Percentiles rank a stretch among this genome's conserved stretches.
phyloP scores from a whole-genome alignment of 2,113 vertebrate genomes.

The Sitta europaea region DNA sequence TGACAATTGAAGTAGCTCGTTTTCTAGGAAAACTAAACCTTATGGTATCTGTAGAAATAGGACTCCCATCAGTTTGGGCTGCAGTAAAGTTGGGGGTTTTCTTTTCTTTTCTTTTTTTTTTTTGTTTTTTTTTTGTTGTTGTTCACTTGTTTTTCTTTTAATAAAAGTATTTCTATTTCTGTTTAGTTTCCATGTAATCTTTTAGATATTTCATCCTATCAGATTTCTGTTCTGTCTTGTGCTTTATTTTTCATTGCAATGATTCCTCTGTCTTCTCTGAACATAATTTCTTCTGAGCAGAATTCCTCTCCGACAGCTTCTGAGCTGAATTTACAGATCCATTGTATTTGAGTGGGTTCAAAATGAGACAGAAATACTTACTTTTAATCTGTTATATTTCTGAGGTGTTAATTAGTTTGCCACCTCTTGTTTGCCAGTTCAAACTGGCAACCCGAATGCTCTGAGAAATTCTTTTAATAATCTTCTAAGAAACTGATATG shows the following conservation, averaged over 20 bases:
- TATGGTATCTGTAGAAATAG: neutral
- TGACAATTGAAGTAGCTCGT: fast-evolving
- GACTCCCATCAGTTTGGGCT: neutral
- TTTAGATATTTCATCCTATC: neutral
- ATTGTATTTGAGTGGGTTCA: conserved; percentile 1
- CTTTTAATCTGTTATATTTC: conserved; percentile 32
- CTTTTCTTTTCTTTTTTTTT: no score
- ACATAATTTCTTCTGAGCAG: neutral
- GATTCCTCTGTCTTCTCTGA: neutral
- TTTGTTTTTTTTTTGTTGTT: neutral
- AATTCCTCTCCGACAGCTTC: neutral
- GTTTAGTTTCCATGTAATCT: neutral
- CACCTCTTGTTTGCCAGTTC: conserved; percentile 33
- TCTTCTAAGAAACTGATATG: neutral
- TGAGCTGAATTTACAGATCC: conserved; percentile 10
- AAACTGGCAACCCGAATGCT: conserved; percentile 9
- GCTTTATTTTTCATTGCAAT: neutral
- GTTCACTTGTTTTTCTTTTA: neutral
- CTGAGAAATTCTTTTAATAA: neutral
- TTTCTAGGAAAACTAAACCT: neutral
- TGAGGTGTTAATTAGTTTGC: conserved; percentile 47
- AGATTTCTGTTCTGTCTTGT: neutral
- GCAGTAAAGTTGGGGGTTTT: neutral
- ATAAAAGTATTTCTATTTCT: neutral
- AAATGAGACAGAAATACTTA: conserved; percentile 24